phyloP scores from a whole-genome alignment of 2,888 invertebrate genomes.

The Thecophora atra region DNA sequence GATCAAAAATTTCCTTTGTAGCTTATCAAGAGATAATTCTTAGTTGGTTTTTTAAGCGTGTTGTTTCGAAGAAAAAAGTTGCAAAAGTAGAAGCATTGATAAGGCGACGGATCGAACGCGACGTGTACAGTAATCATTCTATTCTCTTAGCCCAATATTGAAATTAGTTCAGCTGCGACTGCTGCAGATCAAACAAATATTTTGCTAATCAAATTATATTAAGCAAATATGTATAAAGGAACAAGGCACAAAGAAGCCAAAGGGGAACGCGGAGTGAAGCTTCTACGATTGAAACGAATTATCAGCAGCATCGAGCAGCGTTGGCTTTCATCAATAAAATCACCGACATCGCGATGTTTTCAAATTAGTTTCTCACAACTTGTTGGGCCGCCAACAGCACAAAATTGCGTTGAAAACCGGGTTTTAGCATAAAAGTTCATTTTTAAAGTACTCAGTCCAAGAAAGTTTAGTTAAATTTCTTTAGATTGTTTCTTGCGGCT shows the following conservation, averaged over 20 bases:
- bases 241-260: not conserved
- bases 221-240: not conserved
- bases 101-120: not conserved
- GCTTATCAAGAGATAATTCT: slow-evolving; percentile 15
- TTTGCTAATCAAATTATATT: not conserved
- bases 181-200: not conserved
- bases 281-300: not conserved
- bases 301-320: not conserved
- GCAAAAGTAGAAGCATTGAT: slow-evolving; percentile 10
- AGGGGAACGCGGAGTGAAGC: not conserved
- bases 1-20: not conserved
- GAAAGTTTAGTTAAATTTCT: not conserved
- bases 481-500: not conserved
- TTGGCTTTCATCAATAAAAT: slow-evolving; percentile 42
- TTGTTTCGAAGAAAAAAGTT: not conserved
- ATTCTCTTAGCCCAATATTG: slow-evolving; percentile 8
- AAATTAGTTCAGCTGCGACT: slow-evolving; percentile 19
- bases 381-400: slow-evolving; percentile 27
- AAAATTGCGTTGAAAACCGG: not conserved
- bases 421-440: not conserved
- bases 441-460: not conserved
- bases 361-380: slow-evolving; percentile 44
- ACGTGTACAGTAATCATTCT: not conserved
- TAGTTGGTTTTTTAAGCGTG: not conserved
- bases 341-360: slow-evolving; percentile 37